Percentiles rank a stretch among this genome's conserved stretches.
Evolutionary conservation across 2,888 invertebrate species (phyloP).

Genomic region (Margaritifera margaritifera): DNA sequence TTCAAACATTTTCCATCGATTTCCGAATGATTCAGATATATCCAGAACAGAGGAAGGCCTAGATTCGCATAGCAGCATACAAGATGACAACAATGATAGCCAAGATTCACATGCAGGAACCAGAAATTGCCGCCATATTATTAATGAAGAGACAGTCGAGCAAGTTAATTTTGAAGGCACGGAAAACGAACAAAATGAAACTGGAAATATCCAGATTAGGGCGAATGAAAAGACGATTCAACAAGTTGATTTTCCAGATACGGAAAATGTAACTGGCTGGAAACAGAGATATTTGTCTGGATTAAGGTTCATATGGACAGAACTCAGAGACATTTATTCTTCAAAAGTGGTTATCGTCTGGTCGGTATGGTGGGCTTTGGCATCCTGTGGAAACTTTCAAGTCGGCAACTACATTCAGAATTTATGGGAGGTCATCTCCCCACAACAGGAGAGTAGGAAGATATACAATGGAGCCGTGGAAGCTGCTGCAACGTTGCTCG

Average conservation of each 20-base stretch:
- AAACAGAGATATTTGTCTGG: not conserved
- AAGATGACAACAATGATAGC: too few relatives aligned
- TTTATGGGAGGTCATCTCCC: conserved; percentile 80
- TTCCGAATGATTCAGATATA: conserved; percentile 3
- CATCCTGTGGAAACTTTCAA: conserved; percentile 83
- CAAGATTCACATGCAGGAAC: too few relatives aligned
- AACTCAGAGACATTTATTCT: conserved; percentile 27
- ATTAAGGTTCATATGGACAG: conserved; percentile 74
- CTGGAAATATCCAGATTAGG: too few relatives aligned
- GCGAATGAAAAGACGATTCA: too few relatives aligned
- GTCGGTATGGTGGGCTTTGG: conserved; percentile 86
- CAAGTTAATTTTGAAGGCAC: too few relatives aligned
- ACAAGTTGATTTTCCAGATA: too few relatives aligned
- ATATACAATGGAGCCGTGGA: conserved; percentile 87
- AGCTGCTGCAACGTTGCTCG: conserved; percentile 82
- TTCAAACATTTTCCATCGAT: conserved; percentile 33
- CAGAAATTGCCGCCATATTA: too few relatives aligned
- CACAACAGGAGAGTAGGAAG: conserved; percentile 56
- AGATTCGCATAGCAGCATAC: too few relatives aligned
- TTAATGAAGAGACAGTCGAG: too few relatives aligned
- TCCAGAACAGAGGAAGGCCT: too few relatives aligned
- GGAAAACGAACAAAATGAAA: too few relatives aligned
- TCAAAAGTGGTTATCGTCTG: conserved; percentile 79
- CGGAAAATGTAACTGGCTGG: too few relatives aligned
- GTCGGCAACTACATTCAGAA: conserved; percentile 86